These are phyloP conservation scores for Otocyon megalotis DNA, from an alignment of 2,113 vertebrate genomes.

Conservation along the genomic window DNA sequence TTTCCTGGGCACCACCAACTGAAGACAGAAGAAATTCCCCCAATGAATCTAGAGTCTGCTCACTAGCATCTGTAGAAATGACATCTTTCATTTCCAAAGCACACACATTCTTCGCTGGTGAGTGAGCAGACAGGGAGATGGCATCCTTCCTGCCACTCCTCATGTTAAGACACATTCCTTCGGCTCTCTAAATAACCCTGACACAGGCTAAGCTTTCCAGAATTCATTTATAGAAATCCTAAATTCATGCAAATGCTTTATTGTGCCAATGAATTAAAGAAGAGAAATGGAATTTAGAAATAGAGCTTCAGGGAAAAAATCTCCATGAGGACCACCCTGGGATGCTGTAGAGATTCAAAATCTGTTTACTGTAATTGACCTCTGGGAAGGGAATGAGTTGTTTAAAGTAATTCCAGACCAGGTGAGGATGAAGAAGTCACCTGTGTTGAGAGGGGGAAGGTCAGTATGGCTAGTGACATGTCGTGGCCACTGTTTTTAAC, in stretches of 20 bases:
- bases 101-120: neutral
- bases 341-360: neutral
- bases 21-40: neutral
- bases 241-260: conserved; percentile 2
- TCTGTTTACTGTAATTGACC: neutral
- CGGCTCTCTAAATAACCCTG: neutral
- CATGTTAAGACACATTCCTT: neutral
- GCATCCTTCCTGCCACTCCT: neutral
- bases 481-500: neutral
- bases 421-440: neutral
- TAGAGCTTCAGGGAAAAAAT: neutral
- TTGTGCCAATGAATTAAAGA: neutral
- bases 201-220: neutral
- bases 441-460: neutral
- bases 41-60: neutral
- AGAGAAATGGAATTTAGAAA: conserved; percentile 14
- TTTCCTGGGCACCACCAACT: neutral
- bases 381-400: neutral
- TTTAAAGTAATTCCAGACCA: neutral
- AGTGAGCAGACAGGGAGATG: neutral
- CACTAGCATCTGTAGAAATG: neutral
- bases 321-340: neutral
- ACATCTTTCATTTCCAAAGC: neutral
- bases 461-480: neutral
- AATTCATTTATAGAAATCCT: conserved; percentile 31